Percentiles rank a stretch among this genome's conserved stretches.
These are phyloP conservation scores for Callaeas wilsoni DNA, from an alignment of 2,113 vertebrate species.

Conservation along the genomic window DNA sequence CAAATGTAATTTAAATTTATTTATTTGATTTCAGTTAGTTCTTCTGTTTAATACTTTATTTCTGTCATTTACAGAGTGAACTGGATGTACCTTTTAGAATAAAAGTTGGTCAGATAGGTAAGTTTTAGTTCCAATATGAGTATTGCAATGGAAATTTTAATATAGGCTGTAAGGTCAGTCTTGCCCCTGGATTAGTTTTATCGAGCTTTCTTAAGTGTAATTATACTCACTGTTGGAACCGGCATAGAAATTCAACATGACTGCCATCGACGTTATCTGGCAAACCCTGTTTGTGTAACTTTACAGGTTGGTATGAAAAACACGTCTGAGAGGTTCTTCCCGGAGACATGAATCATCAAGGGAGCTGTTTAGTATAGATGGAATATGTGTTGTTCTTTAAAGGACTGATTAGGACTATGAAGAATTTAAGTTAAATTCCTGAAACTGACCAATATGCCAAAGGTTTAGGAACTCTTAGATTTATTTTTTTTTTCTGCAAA, in stretches of 20 bases:
- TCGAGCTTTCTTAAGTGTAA: not conserved
- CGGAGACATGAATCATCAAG: not conserved
- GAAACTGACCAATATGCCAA: not conserved
- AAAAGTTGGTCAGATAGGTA: conserved; percentile 93
- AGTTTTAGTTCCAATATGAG: conserved; percentile 28
- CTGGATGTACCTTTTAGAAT: conserved; percentile 92
- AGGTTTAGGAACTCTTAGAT: not conserved
- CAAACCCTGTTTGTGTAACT: not conserved
- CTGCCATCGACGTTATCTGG: not conserved
- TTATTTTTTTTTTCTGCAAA: not conserved
- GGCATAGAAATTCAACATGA: not conserved
- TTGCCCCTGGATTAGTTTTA: not conserved
- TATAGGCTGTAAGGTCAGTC: not conserved
- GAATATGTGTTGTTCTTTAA: not conserved
- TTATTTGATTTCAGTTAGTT: not conserved
- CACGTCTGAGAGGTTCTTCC: not conserved
- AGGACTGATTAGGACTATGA: not conserved
- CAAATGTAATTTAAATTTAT: not conserved
- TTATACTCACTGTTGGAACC: not conserved
- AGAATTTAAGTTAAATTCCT: not conserved
- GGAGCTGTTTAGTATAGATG: not conserved
- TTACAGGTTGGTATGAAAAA: not conserved
- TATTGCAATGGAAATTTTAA: not conserved
- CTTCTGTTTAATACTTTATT: not conserved
- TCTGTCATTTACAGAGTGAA: conserved; percentile 81